Evolutionary conservation across 2,888 invertebrate species (phyloP).

Genomic region (Tenthredo livida): DNA sequence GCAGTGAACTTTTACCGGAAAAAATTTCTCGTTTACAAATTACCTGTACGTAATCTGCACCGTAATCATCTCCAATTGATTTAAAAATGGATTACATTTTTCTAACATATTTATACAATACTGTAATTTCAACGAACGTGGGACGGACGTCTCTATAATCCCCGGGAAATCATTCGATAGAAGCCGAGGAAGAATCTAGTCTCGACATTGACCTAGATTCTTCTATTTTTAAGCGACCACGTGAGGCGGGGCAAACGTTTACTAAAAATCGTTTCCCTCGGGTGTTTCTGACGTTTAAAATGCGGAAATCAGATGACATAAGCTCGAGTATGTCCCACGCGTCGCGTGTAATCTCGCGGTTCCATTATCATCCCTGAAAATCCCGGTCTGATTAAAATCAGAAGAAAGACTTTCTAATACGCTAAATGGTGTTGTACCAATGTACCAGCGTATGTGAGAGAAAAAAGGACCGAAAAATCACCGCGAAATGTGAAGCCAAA

Average conservation of each 20-base stretch:
- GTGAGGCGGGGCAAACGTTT: neutral
- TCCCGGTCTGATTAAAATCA: neutral
- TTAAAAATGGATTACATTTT: neutral
- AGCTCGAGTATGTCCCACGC: neutral
- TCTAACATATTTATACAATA: neutral
- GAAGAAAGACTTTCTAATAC: neutral
- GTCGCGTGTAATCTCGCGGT: neutral
- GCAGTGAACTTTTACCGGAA: neutral
- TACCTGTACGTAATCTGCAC: neutral
- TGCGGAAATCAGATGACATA: slow-evolving; percentile 32
- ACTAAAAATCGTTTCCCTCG: neutral
- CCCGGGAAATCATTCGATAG: neutral
- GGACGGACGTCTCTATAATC: neutral
- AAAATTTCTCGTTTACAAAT: neutral
- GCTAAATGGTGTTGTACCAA: neutral
- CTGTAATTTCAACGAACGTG: neutral
- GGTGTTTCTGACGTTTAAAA: neutral
- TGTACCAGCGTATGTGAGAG: too few species aligned
- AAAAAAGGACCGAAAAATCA: neutral
- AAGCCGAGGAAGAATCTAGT: neutral
- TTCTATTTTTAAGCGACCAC: slow-evolving; percentile 14
- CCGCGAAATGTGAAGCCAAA: neutral
- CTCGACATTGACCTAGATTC: slow-evolving; percentile 45
- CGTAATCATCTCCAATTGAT: neutral
- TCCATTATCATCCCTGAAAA: neutral